phyloP scores from a whole-genome alignment of 2,113 vertebrate genomes.

The Festucalex cinctus region DNA sequence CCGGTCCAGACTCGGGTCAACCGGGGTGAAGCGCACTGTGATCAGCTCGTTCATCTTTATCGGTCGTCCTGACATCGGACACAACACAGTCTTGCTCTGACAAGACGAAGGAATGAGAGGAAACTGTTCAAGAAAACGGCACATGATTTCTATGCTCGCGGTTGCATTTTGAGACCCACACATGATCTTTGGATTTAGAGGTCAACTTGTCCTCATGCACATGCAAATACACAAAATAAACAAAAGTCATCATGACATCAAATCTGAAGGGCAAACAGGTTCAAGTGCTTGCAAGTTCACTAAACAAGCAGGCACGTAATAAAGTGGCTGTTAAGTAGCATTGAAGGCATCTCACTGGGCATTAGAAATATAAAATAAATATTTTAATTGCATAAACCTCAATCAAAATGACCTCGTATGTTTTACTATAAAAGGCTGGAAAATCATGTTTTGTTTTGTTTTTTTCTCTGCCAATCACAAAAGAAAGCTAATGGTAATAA shows the following conservation, averaged over 20 bases:
- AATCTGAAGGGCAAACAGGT: neutral
- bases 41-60: conserved; percentile 85
- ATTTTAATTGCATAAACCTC: too few relatives aligned
- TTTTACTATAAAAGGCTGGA: too few relatives aligned
- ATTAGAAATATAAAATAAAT: too few relatives aligned
- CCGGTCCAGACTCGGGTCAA: conserved; percentile 78
- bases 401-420: too few relatives aligned
- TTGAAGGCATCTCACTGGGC: neutral
- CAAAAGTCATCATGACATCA: conserved; percentile 8
- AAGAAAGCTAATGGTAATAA: too few relatives aligned
- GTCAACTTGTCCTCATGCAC: conserved; percentile 10
- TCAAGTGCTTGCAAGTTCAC: neutral
- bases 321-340: neutral
- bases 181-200: neutral
- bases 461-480: too few relatives aligned
- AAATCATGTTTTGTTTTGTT: too few relatives aligned
- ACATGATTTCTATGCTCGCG: neutral
- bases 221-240: conserved; percentile 15
- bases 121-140: neutral
- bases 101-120: neutral
- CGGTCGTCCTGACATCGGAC: conserved; percentile 84
- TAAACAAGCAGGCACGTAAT: neutral
- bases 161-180: neutral
- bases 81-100: conserved; percentile 80
- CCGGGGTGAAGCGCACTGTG: conserved; percentile 74